A percentile compares a stretch with the other conserved stretches of the same genome.
Evolutionary conservation across 2,113 vertebrate species (phyloP).

Genomic region (Bucco capensis): DNA sequence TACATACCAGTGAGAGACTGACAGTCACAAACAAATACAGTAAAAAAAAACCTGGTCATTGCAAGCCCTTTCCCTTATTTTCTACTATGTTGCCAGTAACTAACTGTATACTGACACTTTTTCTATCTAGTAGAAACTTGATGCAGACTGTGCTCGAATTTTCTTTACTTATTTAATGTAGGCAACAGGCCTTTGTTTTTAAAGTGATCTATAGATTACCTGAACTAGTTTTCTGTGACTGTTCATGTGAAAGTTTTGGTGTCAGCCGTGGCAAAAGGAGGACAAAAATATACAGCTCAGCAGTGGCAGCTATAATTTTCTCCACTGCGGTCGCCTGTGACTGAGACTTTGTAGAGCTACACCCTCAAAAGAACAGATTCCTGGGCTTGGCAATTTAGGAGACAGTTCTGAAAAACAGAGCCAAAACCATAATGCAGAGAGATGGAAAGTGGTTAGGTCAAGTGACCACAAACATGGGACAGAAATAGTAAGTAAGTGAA

Average conservation of each 20-base stretch:
- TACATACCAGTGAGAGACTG: rapidly evolving
- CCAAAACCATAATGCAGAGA: not conserved
- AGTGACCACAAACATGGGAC: not conserved
- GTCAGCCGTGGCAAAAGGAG: not conserved
- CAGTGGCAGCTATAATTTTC: not conserved
- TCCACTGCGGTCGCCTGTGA: not conserved
- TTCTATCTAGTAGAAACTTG: not conserved
- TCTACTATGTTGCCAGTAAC: not conserved
- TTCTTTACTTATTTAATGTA: not conserved
- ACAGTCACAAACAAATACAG: not conserved
- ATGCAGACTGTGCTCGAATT: not conserved
- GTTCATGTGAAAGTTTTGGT: not conserved
- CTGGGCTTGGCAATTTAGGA: not conserved
- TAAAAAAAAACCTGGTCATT: not conserved
- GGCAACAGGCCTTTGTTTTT: not conserved
- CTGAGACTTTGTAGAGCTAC: not conserved
- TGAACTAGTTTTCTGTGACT: not conserved
- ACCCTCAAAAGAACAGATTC: not conserved
- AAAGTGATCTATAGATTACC: not conserved
- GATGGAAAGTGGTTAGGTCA: not conserved
- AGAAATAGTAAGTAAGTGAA: not conserved
- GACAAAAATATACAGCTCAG: not conserved
- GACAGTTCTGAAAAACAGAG: not conserved
- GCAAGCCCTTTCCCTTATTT: not conserved
- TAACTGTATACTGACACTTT: not conserved